Evolutionary conservation across 2,797 vertebrate species (phyloP), one percentile per base, ranked within the genome.

Genomic region (Prionace glauca): DNA sequence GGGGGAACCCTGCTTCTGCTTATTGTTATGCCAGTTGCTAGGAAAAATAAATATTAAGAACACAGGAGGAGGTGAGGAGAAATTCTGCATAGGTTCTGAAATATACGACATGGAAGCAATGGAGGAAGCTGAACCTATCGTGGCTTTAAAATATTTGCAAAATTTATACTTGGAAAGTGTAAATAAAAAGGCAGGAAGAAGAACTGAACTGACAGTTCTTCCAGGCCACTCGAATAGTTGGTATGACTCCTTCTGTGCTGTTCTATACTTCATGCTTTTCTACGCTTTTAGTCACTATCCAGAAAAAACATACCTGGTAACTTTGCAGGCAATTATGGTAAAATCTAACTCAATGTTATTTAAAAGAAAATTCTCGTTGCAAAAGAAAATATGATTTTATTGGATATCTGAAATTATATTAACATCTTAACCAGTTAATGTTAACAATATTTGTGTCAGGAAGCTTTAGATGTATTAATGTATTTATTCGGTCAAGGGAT

Each of bases 391-490:
- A 65, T 18, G 18, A 65, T n/a, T 3, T 32, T 91, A 14, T 11
- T 29, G 7, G 14, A 32, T 32, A 91, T 90, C 60, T 62, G 29
- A 60, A 90, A 90, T 62, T 62, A 32, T 90, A 29, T 87, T 50
- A 24, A 26, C 29, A 88, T 88, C 86, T 88, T 32, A 60, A 88
- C 86, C 26, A 90, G 16, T 87, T 50, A 32, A 60, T 62, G 11
- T 62, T 32, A 91, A 18, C 88, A n/a, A 12, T 91, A 20, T 32
- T 62, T 41, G 1, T 56, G 12, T 18, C 18, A 95, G 81, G 29
- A 95, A 29, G 60, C 94, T 94, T 81, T 41, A 50, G 62, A 96
- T 50, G 45, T 95, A 95, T 56, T 32, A n/a, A 16, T 71, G 56
- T n/a, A 36, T 77, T 32, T 32, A n/a, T 77, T 77, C 29, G 32